Evolutionary conservation across 2,113 vertebrate species (phyloP), one percentile per base, ranked within the genome.

Genomic region (Phalacrocorax brasilianus): DNA sequence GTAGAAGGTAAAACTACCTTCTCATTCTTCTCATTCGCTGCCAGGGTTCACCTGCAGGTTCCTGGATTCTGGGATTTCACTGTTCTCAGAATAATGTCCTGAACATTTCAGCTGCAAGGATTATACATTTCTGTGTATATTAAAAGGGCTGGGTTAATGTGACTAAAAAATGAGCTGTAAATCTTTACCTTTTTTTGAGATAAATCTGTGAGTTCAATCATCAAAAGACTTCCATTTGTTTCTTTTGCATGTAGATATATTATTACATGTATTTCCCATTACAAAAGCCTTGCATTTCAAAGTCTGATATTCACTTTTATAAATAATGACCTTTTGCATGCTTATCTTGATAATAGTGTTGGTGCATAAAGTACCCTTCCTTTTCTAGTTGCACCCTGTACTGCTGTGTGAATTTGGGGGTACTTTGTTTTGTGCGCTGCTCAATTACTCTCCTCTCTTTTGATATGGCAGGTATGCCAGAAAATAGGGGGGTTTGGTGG

Each of bases 11-110:
- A 49, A 77, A 14, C 14, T 15, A 2, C 17, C n/a, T 82, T 67
- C n/a, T 59, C 1, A 0, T 53, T 80, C 32, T 86, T 67, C n/a
- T 59, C 1, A 0, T 53, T 80, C 32, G 27, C 11, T 38, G 53
- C 28, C 32, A 32, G 61, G 52, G 22, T 47, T 68, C 40, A 66
- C 38, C 70, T 81, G 47, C 52, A 32, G 68, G 52, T 40, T 91
- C 49, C 78, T 61, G 70, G 10, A 8, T 30, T 35, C 24, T 53
- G 71, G 49, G 67, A 50, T 91, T 81, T 71, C 47, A 2, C 21
- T 35, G 6, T 3, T 70, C 11, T n/a, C 45, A 10, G 21, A 33
- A 14, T 47, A n/a, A 16, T 1, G 2, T 16, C 30, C 76, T 17
- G 55, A 38, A 4, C 1, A 3, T 80, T 80, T 56, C 52, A 13